Base-by-base conservation (phyloP, 2,888 invertebrate species). In the Zelleria hepariella region DNA sequence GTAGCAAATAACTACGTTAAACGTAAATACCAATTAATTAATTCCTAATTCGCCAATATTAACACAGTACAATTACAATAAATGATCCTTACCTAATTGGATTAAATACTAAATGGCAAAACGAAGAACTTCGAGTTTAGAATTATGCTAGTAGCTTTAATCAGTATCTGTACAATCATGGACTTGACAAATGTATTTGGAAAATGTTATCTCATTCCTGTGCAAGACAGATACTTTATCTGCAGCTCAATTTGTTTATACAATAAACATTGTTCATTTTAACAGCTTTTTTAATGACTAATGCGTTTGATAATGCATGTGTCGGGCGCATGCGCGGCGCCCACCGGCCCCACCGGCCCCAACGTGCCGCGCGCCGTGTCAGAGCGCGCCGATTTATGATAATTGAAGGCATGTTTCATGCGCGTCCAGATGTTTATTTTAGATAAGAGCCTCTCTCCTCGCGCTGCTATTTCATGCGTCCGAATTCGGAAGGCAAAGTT, bases 321-420 rank as follows among this genome's bases (percentile, higher is more conserved):
- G 57, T 57, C 18, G 18, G 26, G 18, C 42, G 32, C 21, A 23
- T 6, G 18, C 20, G 57, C 18, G 15, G 21, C 15, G 10, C 27
- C 54, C 20, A 52, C 54, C 25, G 27, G 25, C 51, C n/a, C n/a
- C 60, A 48, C 24, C 47, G 49, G 54, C 18, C 32, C 32, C 56
- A 20, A 18, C 25, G 27, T 15, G 24, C 15, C 20, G 27, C 57
- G 47, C n/a, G 21, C 7, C 7, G 24, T 25, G 57, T 23, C 57
- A 48, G 80, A 77, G 72, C 74, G 69, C 75, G 78, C 80, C 85
- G 86, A 88, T 88, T 88, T 88, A 88, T 86, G 86, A 86, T 88
- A 87, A 88, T 88, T 86, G 86, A 88, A 88, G 86, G 79, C 87
- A 82, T 86, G 87, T 86, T 86, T 85, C 86, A 86, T 82, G 79